Evolutionary conservation across 2,113 vertebrate species (phyloP).

Genomic region (Microcebus jonahi): DNA sequence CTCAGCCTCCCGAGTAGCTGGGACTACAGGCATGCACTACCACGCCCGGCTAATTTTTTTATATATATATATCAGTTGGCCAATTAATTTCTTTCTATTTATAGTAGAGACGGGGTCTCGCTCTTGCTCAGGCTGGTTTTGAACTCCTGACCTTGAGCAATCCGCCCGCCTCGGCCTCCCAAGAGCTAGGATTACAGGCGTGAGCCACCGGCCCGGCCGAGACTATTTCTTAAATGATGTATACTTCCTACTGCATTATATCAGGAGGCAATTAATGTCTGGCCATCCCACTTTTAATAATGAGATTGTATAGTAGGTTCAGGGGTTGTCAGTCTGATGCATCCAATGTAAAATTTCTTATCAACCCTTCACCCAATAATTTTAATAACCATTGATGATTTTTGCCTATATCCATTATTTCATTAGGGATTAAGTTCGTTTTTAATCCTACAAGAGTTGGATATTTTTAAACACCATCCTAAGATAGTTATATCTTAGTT

Average conservation of each 20-base stretch:
- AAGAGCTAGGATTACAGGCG: too few relatives aligned
- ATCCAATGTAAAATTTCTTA: not conserved
- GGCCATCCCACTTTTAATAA: not conserved
- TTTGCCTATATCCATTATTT: not conserved
- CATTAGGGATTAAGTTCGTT: not conserved
- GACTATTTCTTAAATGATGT: not conserved
- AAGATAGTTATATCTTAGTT: not conserved
- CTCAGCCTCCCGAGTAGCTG: not conserved
- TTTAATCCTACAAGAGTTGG: not conserved
- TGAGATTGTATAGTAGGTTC: not conserved
- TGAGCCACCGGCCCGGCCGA: not conserved
- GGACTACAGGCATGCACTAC: too few relatives aligned
- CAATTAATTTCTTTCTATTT: too few relatives aligned
- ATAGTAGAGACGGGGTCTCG: too few relatives aligned
- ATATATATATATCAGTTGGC: too few relatives aligned
- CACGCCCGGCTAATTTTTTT: too few relatives aligned
- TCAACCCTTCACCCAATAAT: not conserved
- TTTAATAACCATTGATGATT: not conserved
- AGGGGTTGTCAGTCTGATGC: not conserved
- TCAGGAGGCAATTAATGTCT: not conserved
- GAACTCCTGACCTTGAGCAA: too few relatives aligned
- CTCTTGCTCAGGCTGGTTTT: too few relatives aligned
- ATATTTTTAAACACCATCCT: slow-evolving; percentile 25
- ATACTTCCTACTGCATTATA: not conserved
- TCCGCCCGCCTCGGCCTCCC: too few relatives aligned